Conservation (phyloP, 2,797 vertebrate genomes). For the Crypturellus tataupa region DNA sequence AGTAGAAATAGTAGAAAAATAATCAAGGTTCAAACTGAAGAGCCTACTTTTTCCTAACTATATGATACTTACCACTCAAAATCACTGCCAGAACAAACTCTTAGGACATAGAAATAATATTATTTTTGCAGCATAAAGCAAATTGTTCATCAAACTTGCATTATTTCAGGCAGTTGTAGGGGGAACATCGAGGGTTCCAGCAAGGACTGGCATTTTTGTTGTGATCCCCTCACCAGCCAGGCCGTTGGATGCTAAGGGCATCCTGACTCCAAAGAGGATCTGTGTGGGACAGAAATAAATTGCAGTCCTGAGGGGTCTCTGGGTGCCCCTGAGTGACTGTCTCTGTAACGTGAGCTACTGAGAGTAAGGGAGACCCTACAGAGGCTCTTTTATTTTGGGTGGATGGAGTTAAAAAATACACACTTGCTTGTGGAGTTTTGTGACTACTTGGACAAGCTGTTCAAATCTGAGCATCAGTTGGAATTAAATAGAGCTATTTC, state of each 20-base stretch:
- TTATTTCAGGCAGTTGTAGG: not conserved
- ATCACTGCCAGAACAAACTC: not conserved
- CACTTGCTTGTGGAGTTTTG: rapidly evolving
- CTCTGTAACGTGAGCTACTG: not conserved
- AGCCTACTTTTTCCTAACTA: not conserved
- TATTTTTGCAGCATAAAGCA: not conserved
- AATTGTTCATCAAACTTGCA: not conserved
- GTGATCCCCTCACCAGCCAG: not conserved
- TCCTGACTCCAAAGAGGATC: not conserved
- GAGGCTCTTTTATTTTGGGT: not conserved
- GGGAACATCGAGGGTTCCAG: not conserved
- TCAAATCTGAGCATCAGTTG: not conserved
- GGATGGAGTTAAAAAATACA: not conserved
- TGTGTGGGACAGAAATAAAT: not conserved
- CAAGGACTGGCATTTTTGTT: not conserved
- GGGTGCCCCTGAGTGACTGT: not conserved
- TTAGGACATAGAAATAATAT: not conserved
- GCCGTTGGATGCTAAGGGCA: too few species aligned
- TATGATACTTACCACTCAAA: not conserved
- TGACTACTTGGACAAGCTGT: not conserved
- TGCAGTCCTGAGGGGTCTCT: rapidly evolving
- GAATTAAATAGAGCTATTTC: not conserved
- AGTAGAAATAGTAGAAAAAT: too few species aligned
- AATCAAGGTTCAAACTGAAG: too few species aligned
- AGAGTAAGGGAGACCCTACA: not conserved